Evolutionary conservation across 1,140 invertebrate genomes (phyloP).

Genomic region (Drosophila elegans): DNA sequence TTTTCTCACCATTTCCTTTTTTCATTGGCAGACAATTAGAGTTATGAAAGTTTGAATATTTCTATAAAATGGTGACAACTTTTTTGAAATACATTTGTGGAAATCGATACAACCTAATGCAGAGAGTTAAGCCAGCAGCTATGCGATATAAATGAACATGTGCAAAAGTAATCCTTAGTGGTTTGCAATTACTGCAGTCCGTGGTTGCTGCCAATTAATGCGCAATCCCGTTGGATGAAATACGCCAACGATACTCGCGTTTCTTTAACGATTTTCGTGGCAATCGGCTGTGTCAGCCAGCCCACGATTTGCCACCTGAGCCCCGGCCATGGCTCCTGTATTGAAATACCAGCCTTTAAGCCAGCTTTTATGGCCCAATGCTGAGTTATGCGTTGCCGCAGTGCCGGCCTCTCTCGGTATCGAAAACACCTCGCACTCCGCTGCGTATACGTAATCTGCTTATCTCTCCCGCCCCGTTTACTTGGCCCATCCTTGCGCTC

Average conservation of each 20-base stretch:
- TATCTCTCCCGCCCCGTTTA: slow-evolving; percentile 10
- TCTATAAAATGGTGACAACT: too few relatives aligned
- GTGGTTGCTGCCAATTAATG: slow-evolving; percentile 29
- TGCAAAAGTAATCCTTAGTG: slow-evolving; percentile 4
- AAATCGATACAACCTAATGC: background rate
- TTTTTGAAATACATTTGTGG: too few relatives aligned
- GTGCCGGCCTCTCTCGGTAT: slow-evolving; percentile 20
- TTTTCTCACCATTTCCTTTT: too few relatives aligned
- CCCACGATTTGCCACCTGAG: slow-evolving; percentile 29
- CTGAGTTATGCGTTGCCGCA: slow-evolving; percentile 45
- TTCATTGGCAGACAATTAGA: too few relatives aligned
- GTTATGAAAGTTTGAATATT: too few relatives aligned
- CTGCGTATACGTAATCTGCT: slow-evolving; percentile 62
- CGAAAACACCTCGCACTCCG: slow-evolving; percentile 42
- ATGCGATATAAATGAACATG: background rate
- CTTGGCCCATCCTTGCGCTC: slow-evolving; percentile 5
- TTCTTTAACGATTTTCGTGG: slow-evolving; percentile 31
- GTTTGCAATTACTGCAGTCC: background rate
- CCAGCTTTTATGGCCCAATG: slow-evolving; percentile 40
- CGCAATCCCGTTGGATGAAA: slow-evolving; percentile 7
- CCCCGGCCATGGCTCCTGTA: slow-evolving; percentile 4
- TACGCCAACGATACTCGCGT: background rate
- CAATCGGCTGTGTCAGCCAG: slow-evolving; percentile 12
- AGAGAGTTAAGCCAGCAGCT: background rate
- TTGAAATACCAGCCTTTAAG: slow-evolving; percentile 44